These are phyloP conservation scores for Hoplostethus mediterraneus DNA, from an alignment of 2,797 vertebrate genomes.

Conservation along the genomic window DNA sequence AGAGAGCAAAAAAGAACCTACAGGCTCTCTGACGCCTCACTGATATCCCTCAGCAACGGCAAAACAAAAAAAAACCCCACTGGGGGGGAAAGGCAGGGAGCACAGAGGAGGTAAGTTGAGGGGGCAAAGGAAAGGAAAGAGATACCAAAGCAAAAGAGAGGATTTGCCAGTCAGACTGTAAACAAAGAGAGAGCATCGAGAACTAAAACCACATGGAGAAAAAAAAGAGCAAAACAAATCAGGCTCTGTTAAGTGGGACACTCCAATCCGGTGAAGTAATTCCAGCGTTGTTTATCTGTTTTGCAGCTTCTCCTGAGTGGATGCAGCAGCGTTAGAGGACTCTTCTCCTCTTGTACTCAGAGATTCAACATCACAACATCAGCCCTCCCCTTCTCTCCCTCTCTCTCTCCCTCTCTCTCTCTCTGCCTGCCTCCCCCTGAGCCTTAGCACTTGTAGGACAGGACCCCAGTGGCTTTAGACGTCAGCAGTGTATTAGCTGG, in stretches of 20 bases:
- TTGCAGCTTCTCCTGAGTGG: slow-evolving; percentile 43
- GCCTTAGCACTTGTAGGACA: slow-evolving; percentile 64
- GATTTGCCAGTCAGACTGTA: slow-evolving; percentile 31
- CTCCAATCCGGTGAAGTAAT: slow-evolving; percentile 42
- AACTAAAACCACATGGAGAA: slow-evolving; percentile 32
- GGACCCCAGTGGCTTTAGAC: slow-evolving; percentile 18
- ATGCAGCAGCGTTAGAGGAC: slow-evolving; percentile 39
- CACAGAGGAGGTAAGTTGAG: slow-evolving; percentile 68
- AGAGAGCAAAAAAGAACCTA: slow-evolving; percentile 60
- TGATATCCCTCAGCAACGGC: slow-evolving; percentile 58
- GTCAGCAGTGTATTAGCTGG: slow-evolving; percentile 54
- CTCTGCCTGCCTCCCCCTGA: slow-evolving; percentile 14
- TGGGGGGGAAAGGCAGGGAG: slow-evolving; percentile 31
- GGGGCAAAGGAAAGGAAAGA: slow-evolving; percentile 17
- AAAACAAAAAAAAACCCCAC: background rate
- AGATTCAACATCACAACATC: slow-evolving; percentile 54
- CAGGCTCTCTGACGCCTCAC: slow-evolving; percentile 61
- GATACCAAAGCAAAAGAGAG: slow-evolving; percentile 37
- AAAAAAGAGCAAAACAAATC: slow-evolving; percentile 24
- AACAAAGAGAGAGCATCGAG: slow-evolving; percentile 29
- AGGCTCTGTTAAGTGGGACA: slow-evolving; percentile 34
- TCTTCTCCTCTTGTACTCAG: slow-evolving; percentile 28
- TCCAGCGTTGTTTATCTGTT: slow-evolving; percentile 43
- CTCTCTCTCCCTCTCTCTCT: background rate
- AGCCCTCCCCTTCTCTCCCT: slow-evolving; percentile 33